Evolutionary conservation across 1,140 invertebrate genomes (phyloP), one percentile per base, ranked within the genome.

Genomic region (Pachyrhynchus sulphureomaculatus): DNA sequence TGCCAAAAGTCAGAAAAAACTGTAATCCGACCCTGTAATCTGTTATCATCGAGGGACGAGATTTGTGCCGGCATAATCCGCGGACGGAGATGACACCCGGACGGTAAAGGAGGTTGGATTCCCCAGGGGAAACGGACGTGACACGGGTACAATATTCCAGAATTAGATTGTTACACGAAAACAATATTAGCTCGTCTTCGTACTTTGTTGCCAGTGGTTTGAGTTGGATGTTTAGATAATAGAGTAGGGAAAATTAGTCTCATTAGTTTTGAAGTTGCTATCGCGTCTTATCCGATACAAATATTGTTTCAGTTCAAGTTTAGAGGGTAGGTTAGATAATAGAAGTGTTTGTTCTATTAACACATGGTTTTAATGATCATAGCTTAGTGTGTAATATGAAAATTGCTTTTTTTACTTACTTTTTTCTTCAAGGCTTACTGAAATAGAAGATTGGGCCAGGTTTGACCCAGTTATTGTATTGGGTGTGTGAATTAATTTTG

Each of bases 151-250:
- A 56, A 68, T 66, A 64, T 58, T 61, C 58, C 62, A 64, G 65
- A 67, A 69, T 69, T 65, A 69, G 65, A 61, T 69, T 69, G 67
- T 65, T 67, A 69, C 63, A 69, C 56, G 65, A 69, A 69, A 67
- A 67, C 62, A 67, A 65, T 69, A 65, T 70, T 70, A 67, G 32
- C 59, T 67, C 58, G 37, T 59, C 62, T 47, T 39, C 36, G 42
- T 47, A 34, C 48, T 37, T 51, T 51, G 29, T 51, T 51, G 17
- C 24, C 13, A 26, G 9, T 17, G 48, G 20, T 51, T 51, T 36
- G 9, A 37, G 29, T 20, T 51, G 13, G 13, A 37, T 51, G 33
- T 51, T 51, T 51, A 51, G 3, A 36, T 2, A 51, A 21, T 51
- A 5, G 33, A 32, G 20, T 21, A 51, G 26, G 20, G 47, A 26